Conservation (phyloP, 2,888 invertebrate species). For the Folsomia manolachei region DNA sequence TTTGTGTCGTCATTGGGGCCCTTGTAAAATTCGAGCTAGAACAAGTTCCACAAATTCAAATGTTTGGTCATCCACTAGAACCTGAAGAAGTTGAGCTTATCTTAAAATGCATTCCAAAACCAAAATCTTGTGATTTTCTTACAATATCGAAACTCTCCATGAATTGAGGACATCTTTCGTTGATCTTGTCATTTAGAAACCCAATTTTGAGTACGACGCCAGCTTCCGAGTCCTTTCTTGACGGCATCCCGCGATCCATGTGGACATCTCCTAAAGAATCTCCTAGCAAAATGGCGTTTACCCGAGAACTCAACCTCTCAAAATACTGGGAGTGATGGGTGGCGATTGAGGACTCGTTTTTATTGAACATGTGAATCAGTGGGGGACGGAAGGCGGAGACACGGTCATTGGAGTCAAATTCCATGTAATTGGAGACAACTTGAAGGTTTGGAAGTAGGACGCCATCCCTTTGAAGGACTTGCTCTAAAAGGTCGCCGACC, state of each 20-base stretch:
- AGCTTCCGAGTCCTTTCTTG: constrained; percentile 51
- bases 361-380: constrained; percentile 59
- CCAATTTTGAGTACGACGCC: constrained; percentile 81
- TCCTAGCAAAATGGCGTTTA: constrained; percentile 84
- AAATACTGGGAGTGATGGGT: constrained; percentile 23
- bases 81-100: not conserved
- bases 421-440: constrained; percentile 84
- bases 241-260: constrained; percentile 85
- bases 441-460: constrained; percentile 68
- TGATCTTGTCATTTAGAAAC: constrained; percentile 77
- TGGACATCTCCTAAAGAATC: constrained; percentile 87
- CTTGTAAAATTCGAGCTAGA: constrained; percentile 25
- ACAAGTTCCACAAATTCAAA: constrained; percentile 60
- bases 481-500: constrained; percentile 80
- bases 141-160: constrained; percentile 85
- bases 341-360: constrained; percentile 59
- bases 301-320: constrained; percentile 58
- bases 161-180: constrained; percentile 69
- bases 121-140: too few relatives aligned
- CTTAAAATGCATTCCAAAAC: too few relatives aligned
- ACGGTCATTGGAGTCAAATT: constrained; percentile 58
- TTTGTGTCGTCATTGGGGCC: too few relatives aligned
- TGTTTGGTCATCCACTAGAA: constrained; percentile 78
- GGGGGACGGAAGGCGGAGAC: constrained; percentile 70
- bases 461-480: constrained; percentile 68